phyloP scores from a whole-genome alignment of 2,888 invertebrate species.

The Sarcophaga carnaria region DNA sequence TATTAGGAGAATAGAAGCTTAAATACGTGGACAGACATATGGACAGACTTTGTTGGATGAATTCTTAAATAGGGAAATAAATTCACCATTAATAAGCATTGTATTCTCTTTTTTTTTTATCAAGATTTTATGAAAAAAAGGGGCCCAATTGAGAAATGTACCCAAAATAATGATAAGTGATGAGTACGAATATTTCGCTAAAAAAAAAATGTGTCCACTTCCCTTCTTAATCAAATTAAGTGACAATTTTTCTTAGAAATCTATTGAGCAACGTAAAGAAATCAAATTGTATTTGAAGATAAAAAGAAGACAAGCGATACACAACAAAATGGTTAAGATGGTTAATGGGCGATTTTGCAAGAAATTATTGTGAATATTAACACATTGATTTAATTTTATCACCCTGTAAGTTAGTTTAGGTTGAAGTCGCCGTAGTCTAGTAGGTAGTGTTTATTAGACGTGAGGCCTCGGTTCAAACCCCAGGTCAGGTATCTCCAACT shows the following conservation, averaged over 20 bases:
- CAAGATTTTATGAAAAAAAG: conserved; percentile 36
- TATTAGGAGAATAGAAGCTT: conserved; percentile 7
- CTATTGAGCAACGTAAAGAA: not conserved
- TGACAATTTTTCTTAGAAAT: conserved; percentile 55
- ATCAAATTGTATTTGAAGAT: not conserved
- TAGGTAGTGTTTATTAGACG: no score
- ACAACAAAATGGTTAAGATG: no score
- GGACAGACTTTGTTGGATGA: conserved; percentile 9
- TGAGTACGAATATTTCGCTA: no score
- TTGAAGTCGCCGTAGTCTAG: no score
- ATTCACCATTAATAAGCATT: conserved; percentile 47
- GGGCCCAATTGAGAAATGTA: conserved; percentile 18
- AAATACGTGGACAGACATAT: not conserved
- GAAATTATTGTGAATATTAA: no score
- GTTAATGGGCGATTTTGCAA: no score
- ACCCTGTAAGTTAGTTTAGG: no score
- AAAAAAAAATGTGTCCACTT: not conserved
- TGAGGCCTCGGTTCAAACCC: no score
- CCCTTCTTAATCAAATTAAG: conserved; percentile 3
- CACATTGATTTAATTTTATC: no score
- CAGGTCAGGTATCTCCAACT: no score
- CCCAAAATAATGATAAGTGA: not conserved
- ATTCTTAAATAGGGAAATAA: conserved; percentile 26
- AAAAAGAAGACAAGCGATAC: no score
- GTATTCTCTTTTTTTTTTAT: conserved; percentile 35